Conservation (phyloP, 2,888 invertebrate species). For the Sialis fuliginosa region DNA sequence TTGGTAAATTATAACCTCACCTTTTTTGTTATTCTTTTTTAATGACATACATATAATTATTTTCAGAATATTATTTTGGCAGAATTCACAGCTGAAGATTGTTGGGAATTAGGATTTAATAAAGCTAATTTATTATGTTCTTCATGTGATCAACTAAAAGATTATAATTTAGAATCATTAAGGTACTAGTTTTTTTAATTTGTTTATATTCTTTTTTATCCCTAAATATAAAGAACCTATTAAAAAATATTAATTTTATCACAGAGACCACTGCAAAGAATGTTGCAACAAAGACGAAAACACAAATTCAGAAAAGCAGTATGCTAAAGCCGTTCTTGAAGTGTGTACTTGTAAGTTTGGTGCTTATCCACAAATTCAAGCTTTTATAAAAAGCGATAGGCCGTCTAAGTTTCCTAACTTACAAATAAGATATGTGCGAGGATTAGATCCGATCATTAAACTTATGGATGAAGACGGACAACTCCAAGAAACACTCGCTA, state of each 20-base stretch:
- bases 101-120: slow-evolving; percentile 68
- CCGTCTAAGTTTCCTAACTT: slow-evolving; percentile 83
- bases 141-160: slow-evolving; percentile 68
- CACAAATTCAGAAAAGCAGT: slow-evolving; percentile 47
- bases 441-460: slow-evolving; percentile 86
- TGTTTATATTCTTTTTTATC: neutral
- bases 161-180: slow-evolving; percentile 50
- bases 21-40: too few relatives aligned
- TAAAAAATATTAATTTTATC: slow-evolving; percentile 7
- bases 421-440: slow-evolving; percentile 80
- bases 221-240: neutral
- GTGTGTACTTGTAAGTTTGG: slow-evolving; percentile 98
- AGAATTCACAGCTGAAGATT: slow-evolving; percentile 64
- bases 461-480: slow-evolving; percentile 70
- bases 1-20: too few relatives aligned
- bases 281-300: slow-evolving; percentile 65
- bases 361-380: slow-evolving; percentile 94
- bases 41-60: too few relatives aligned
- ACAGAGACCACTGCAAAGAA: slow-evolving; percentile 49
- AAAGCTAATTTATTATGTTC: slow-evolving; percentile 74
- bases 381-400: slow-evolving; percentile 87
- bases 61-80: slow-evolving; percentile 13
- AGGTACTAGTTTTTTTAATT: slow-evolving; percentile 22
- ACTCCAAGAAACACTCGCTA: slow-evolving; percentile 76
- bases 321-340: slow-evolving; percentile 81